Conservation (phyloP, 2,888 invertebrate genomes). For the Drosophila yooni region DNA sequence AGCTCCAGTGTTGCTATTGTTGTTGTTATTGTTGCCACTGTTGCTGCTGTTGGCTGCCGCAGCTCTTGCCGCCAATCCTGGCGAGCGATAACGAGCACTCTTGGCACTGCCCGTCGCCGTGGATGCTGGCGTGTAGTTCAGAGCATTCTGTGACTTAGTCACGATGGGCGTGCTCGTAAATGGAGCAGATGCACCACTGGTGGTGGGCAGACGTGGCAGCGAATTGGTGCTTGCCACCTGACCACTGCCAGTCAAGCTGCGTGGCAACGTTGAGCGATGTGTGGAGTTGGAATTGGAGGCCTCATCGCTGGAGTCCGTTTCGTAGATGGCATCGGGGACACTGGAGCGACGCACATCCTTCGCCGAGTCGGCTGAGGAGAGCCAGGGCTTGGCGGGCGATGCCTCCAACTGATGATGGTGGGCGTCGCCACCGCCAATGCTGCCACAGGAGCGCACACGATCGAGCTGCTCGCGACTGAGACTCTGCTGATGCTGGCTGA, state of each 20-base stretch:
- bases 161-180: constrained; percentile 83
- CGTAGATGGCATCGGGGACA: constrained; percentile 86
- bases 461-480: constrained; percentile 91
- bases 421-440: constrained; percentile 89
- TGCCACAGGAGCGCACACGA: constrained; percentile 92
- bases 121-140: constrained; percentile 68
- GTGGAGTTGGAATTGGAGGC: constrained; percentile 72
- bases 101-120: constrained; percentile 88
- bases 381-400: constrained; percentile 83
- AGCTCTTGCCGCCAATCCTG: constrained; percentile 87
- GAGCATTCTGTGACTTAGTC: constrained; percentile 88
- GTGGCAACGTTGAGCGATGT: constrained; percentile 87
- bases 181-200: constrained; percentile 79
- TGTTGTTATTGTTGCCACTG: constrained; percentile 82
- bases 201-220: constrained; percentile 90
- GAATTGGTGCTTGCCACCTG: constrained; percentile 89
- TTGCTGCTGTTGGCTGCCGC: constrained; percentile 71
- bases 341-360: constrained; percentile 86
- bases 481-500: constrained; percentile 91
- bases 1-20: constrained; percentile 60
- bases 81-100: constrained; percentile 94
- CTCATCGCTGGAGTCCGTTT: constrained; percentile 79
- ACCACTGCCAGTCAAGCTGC: constrained; percentile 86
- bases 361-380: constrained; percentile 75
- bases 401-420: constrained; percentile 82